phyloP scores from a whole-genome alignment of 2,888 invertebrate species.

The Noctua comes region DNA sequence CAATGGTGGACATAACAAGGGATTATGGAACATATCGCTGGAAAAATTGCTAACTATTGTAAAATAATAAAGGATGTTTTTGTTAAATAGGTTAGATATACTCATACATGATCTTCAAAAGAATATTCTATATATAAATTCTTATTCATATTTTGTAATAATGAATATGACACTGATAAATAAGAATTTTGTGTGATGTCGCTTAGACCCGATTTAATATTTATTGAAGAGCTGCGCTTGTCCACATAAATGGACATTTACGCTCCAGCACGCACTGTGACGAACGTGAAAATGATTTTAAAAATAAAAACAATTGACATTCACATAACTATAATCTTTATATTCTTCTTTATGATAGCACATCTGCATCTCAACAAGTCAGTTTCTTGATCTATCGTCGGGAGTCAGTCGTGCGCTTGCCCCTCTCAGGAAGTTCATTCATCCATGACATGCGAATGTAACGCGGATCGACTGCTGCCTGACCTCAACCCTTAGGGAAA shows the following conservation, averaged over 20 bases:
- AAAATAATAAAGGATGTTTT: not conserved
- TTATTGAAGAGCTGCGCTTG: not conserved
- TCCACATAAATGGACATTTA: not conserved
- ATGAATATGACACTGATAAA: not conserved
- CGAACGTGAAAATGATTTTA: not conserved
- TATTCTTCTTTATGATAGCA: constrained; percentile 4
- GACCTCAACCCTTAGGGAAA: constrained; percentile 46
- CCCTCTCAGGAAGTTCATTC: constrained; percentile 40
- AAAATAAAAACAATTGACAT: not conserved
- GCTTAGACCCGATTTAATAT: constrained; percentile 6
- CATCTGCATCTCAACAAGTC: constrained; percentile 9
- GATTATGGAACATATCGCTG: constrained; percentile 20
- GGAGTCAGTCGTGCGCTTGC: constrained; percentile 39
- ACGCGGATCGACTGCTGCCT: constrained; percentile 32
- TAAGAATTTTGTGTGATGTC: not conserved
- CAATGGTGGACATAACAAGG: constrained; percentile 46
- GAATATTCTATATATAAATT: not conserved
- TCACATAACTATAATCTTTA: too few species aligned
- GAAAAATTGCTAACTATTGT: constrained; percentile 26
- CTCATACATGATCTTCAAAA: not conserved
- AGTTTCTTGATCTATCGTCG: constrained; percentile 11
- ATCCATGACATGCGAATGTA: constrained; percentile 31
- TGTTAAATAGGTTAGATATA: not conserved
- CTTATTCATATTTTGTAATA: not conserved
- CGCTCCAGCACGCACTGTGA: not conserved